Base-by-base conservation (phyloP, 1,140 invertebrate genomes). In the Aphaenogaster ashmeadi region DNA sequence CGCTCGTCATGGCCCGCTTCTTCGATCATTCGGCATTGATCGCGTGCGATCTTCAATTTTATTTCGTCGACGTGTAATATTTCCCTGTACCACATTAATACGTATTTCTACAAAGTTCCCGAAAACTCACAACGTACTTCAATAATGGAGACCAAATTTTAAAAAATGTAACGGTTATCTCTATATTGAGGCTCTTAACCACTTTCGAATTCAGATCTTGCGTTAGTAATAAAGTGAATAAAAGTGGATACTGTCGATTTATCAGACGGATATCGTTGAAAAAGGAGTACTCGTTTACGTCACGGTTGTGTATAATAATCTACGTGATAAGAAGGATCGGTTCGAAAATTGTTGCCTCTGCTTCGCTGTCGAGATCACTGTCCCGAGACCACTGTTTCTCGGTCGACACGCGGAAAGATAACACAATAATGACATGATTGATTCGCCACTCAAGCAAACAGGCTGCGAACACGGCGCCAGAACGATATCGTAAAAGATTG, bases 11-110 rank as follows among this genome's bases (percentile, higher is more conserved):
- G 33, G 64, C 60, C 78, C 85, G 89, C 87, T 69, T 69, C n/a
- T 54, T 69, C 88, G 87, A 81, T 86, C 74, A 52, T 87, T 72
- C 54, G 79, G 27, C 72, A 54, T 74, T 78, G 71, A 38, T 50
- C 66, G 50, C 11, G 33, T 69, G 36, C 27, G 83, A 80, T 77
- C 56, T 56, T 79, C 47, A 60, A 80, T 80, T 90, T 90, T 89
- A 87, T 89, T 90, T 81, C 72, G 50, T 11, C 71, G 6, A 50
- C 36, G 38, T 21, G 47, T 66, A n/a, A 58, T 72, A 9, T 84
- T 69, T 87, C 6, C 18, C 33, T 54, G 27, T 38, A 50, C 44
- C 44, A 62, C 33, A 64, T 79, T 44, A 33, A 13, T 33, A 38
- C n/a, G 18, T 13, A 18, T 71, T n/a, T 33, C 18, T 7, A 38